Conservation (phyloP, 2,797 vertebrate genomes). For the Anguilla obscura region DNA sequence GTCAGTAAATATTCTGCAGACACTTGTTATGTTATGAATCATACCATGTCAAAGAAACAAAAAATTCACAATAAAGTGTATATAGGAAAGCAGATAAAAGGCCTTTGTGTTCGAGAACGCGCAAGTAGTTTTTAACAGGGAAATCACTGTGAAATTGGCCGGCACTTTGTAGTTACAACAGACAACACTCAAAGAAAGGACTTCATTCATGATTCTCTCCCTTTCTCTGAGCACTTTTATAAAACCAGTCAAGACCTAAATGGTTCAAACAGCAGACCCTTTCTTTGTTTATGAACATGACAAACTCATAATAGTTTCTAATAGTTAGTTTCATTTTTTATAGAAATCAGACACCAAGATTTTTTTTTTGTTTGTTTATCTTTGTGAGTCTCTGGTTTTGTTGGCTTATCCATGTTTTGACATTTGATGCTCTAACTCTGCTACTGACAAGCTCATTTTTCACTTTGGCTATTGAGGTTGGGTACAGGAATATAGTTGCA, state of each 20-base stretch:
- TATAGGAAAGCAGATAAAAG: constrained; percentile 17
- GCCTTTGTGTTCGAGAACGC: not conserved
- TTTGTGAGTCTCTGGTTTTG: not conserved
- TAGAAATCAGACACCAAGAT: no score
- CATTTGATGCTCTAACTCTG: not conserved
- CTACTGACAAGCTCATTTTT: not conserved
- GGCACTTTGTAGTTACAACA: constrained; percentile 24
- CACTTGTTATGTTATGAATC: not conserved
- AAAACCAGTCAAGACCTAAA: not conserved
- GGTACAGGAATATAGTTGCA: no score
- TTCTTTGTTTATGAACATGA: not conserved
- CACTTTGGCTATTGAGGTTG: not conserved
- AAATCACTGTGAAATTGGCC: constrained; percentile 10
- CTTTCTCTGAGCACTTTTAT: not conserved
- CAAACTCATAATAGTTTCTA: not conserved
- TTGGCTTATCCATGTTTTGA: not conserved
- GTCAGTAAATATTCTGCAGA: not conserved
- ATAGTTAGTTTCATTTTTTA: no score
- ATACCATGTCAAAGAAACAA: not conserved
- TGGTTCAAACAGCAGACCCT: not conserved
- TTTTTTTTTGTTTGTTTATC: not conserved
- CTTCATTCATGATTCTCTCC: constrained; percentile 1
- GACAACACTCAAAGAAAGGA: constrained; percentile 12
- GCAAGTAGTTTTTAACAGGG: not conserved
- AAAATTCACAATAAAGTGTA: not conserved